Percentiles rank a stretch among this genome's conserved stretches.
Conservation (phyloP, 2,113 vertebrate species). For the Alaudala cheleensis region DNA sequence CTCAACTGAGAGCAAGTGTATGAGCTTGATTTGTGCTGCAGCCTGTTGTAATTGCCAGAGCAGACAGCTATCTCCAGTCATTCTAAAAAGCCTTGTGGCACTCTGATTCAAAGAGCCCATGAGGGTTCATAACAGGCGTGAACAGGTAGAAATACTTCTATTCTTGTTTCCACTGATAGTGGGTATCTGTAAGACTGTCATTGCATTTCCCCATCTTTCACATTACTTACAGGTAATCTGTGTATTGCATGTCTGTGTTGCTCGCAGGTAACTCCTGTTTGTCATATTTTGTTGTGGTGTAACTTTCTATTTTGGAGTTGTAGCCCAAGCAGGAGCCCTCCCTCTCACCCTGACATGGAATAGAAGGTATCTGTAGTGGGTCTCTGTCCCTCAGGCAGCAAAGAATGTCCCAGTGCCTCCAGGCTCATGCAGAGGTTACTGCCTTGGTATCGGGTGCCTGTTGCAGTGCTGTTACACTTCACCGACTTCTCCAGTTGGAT, state of each 20-base stretch:
- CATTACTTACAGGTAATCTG: not conserved
- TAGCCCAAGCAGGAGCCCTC: not conserved
- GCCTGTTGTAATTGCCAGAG: not conserved
- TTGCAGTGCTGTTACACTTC: not conserved
- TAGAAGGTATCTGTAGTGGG: not conserved
- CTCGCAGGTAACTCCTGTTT: not conserved
- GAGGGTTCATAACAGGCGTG: fast-evolving
- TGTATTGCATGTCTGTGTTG: not conserved
- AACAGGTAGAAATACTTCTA: not conserved
- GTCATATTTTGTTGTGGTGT: not conserved
- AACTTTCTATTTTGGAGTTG: not conserved
- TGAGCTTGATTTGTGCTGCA: not conserved
- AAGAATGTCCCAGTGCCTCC: not conserved
- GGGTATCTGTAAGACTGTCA: not conserved
- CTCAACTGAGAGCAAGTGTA: not conserved
- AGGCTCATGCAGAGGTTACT: not conserved
- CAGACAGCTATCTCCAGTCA: not conserved
- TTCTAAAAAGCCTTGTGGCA: not conserved
- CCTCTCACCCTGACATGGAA: not conserved
- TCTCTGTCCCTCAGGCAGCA: not conserved
- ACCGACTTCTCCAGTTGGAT: not conserved
- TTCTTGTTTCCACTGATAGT: not conserved
- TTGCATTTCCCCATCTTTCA: not conserved
- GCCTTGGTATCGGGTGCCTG: not conserved
- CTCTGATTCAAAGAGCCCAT: not conserved